Evolutionary conservation across 2,113 vertebrate species (phyloP).

Genomic region (Reinhardtius hippoglossoides): DNA sequence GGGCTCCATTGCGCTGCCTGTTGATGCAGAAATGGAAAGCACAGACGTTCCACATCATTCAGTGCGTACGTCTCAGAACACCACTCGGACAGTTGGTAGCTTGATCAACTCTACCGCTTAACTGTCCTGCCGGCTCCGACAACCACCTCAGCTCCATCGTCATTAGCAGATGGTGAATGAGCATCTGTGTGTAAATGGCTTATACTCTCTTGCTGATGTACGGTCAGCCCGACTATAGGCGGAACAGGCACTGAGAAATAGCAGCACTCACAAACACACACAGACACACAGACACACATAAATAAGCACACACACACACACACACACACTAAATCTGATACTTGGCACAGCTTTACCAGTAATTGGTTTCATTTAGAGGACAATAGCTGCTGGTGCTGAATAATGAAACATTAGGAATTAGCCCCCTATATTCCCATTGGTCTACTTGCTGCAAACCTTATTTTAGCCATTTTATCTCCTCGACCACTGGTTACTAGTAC

Average conservation of each 20-base stretch:
- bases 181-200: slow-evolving; percentile 42
- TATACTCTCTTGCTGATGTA: slow-evolving; percentile 35
- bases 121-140: slow-evolving; percentile 44
- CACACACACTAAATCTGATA: slow-evolving; percentile 35
- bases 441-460: slow-evolving; percentile 36
- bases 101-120: slow-evolving; percentile 51
- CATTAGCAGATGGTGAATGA: slow-evolving; percentile 56
- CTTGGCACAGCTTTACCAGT: slow-evolving; percentile 48
- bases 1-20: slow-evolving; percentile 5
- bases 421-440: slow-evolving; percentile 52
- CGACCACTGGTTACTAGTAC: slow-evolving; percentile 36
- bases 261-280: slow-evolving; percentile 28
- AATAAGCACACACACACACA: slow-evolving; percentile 6
- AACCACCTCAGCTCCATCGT: slow-evolving; percentile 51
- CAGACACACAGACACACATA: slow-evolving; percentile 39
- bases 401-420: slow-evolving; percentile 72
- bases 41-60: background rate
- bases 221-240: slow-evolving; percentile 19
- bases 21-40: slow-evolving; percentile 22
- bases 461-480: slow-evolving; percentile 57
- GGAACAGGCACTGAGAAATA: slow-evolving; percentile 15
- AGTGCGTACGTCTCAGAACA: slow-evolving; percentile 20
- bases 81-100: slow-evolving; percentile 51
- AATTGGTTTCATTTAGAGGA: slow-evolving; percentile 73
- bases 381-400: slow-evolving; percentile 63